A percentile compares a stretch with the other conserved stretches of the same genome.
Evolutionary conservation across 2,797 vertebrate genomes (phyloP).

Genomic region (Pangasius mekongensis): DNA sequence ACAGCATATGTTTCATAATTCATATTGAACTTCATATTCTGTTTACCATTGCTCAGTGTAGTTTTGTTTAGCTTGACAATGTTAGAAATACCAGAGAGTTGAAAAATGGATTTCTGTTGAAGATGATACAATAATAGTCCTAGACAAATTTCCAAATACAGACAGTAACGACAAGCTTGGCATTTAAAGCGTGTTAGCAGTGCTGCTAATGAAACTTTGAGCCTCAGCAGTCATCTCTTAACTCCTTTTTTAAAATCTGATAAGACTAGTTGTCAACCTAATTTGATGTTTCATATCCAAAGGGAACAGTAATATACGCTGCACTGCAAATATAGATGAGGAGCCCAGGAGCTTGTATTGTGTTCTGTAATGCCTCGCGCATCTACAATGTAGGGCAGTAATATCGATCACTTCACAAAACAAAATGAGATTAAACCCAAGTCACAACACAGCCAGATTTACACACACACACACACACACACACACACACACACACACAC

Average conservation of each 20-base stretch:
- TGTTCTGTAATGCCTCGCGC: conserved; percentile 20
- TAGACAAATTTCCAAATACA: conserved; percentile 8
- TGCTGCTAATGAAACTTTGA: conserved; percentile 1
- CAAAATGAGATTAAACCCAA: conserved; percentile 11
- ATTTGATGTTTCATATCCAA: conserved; percentile 26
- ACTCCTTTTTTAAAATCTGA: background rate
- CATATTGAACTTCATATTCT: background rate
- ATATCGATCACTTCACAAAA: conserved; percentile 27
- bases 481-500: no score
- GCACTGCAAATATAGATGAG: conserved; percentile 21
- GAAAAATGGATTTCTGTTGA: conserved; percentile 27
- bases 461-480: no score
- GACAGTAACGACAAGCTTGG: background rate
- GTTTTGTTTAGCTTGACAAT: conserved; percentile 18
- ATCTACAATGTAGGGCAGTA: conserved; percentile 15
- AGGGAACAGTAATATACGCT: background rate
- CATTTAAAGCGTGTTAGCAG: conserved; percentile 13
- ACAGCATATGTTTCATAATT: background rate
- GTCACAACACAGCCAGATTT: background rate
- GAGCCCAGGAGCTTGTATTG: background rate
- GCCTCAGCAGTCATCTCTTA: background rate
- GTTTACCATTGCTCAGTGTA: background rate
- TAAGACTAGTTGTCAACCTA: background rate
- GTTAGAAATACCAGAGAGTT: conserved; percentile 1
- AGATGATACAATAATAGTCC: conserved; percentile 9